Evolutionary conservation across 2,113 vertebrate species (phyloP), one percentile per base, ranked within the genome.

Genomic region (Polypterus senegalus): DNA sequence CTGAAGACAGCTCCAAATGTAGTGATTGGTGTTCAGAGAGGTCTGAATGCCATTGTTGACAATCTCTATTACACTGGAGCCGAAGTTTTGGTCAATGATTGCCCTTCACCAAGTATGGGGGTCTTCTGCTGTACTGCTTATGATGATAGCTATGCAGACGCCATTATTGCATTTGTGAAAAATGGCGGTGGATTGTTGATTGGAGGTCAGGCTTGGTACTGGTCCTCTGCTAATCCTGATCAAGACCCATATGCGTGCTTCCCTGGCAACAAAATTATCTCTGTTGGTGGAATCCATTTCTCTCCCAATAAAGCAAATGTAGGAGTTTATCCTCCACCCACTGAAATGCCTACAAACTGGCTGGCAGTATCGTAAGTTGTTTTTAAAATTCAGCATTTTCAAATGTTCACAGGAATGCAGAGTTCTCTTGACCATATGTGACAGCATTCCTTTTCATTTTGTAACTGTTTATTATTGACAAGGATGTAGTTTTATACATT

Each of bases 201-300:
- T 3, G 92, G 85, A 1, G 91, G 91, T 8, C 85, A 96, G 44
- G 89, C 91, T 0, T 93, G 87, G 84, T 11, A 70, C 52, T 95
- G 92, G 92, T 81, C 87, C 1, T 54, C 61, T 43, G 10, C 2
- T 1, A 70, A 89, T 0, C 78, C 86, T 2, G 27, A 27, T 27
- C 27, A 27, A 27, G 27, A 27, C 27, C 27, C 27, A 27, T 27
- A 27, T 27, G 27, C 27, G 27, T 47, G 58, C 6, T 97, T 95
- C 70, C 79, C 80, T 5, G 93, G 91, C 11, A 97, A 96, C 67
- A 87, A 82, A 5, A 83, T 95, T 60, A 87, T 81, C 65, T 86
- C 87, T 0, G 83, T 93, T 68, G 82, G 90, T 3, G 92, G 93
- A 0, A 77, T 96, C 49, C 92, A 92, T 70, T 91, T 97, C 72